These are phyloP conservation scores for Halictus rubicundus DNA, from an alignment of 1,140 invertebrate genomes.

Conservation along the genomic window DNA sequence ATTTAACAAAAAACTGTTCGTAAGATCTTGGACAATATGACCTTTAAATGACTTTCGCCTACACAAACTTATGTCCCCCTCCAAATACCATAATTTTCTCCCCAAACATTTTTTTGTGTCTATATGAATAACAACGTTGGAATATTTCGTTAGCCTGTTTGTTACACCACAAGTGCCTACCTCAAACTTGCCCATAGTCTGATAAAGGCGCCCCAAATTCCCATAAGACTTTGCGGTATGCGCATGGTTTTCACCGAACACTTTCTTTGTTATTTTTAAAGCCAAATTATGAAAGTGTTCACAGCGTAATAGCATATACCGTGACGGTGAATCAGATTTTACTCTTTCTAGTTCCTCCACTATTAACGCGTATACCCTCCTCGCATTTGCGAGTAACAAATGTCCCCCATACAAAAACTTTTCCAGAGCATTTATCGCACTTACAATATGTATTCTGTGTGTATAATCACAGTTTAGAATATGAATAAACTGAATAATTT, in stretches of 20 bases:
- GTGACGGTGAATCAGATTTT: slow-evolving; percentile 80
- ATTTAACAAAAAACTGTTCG: no score
- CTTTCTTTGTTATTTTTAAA: slow-evolving; percentile 86
- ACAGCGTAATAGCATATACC: slow-evolving; percentile 84
- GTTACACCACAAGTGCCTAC: slow-evolving; percentile 74
- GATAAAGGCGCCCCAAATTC: slow-evolving; percentile 94
- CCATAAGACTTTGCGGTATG: slow-evolving; percentile 97
- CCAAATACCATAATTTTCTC: no score
- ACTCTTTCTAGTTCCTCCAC: slow-evolving; percentile 96
- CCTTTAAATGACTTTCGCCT: no score
- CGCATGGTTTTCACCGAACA: slow-evolving; percentile 95
- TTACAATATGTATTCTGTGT: slow-evolving; percentile 87
- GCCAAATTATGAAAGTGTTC: slow-evolving; percentile 91
- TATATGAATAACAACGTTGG: no score
- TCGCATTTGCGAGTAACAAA: slow-evolving; percentile 92
- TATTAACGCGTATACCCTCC: slow-evolving; percentile 94
- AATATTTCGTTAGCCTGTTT: neutral
- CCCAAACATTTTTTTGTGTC: no score
- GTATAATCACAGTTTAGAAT: slow-evolving; percentile 35
- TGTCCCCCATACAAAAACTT: slow-evolving; percentile 90
- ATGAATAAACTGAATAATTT: neutral
- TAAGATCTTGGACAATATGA: no score
- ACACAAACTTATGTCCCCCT: no score
- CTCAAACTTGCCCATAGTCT: slow-evolving; percentile 93
- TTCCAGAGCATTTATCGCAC: slow-evolving; percentile 91